Evolutionary conservation across 2,797 vertebrate genomes (phyloP), one percentile per base, ranked within the genome.

Genomic region (Melanitta fusca): DNA sequence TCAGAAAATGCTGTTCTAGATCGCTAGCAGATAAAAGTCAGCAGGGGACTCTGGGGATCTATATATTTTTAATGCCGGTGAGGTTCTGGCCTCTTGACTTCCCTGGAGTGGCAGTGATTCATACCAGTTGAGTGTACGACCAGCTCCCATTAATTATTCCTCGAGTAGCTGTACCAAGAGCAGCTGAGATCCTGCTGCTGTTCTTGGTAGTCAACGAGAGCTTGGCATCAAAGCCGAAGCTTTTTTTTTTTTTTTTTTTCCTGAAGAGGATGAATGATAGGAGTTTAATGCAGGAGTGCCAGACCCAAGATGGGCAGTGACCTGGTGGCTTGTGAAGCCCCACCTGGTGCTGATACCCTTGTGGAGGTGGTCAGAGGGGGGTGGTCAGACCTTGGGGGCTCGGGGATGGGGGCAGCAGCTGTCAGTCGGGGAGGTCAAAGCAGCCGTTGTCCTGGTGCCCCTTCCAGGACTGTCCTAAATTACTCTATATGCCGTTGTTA

Each of bases 1-100:
- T 87, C 25, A 68, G 88, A 85, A 91, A 89, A 79, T 39, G 13
- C 47, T 66, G 43, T 88, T 95, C 78, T 91, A 91, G 91, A 85
- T 78, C 49, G 61, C 75, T 54, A 51, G 74, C 80, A 78, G 88
- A 77, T 95, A 80, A 77, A 87, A 8, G 10, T 82, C 80, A 87
- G 64, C n/a, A 51, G 61, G 43, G 32, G 36, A 78, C 80, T 85
- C 74, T 22, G 60, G 57, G 57, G 49, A 69, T 64, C 66, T 89
- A 13, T 77, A 6, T 81, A 1, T 77, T 77, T 84, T 95, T 85
- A 34, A 71, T 84, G 53, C 13, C 12, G 53, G 20, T 28, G 68
- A 4, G 51, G 7, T 73, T 77, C 57, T 83, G 84, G 60, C 70
- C 71, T 91, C 71, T 45, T 78, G 78, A 69, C 90, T 89, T 94